Base-by-base conservation (phyloP, 2,797 vertebrate species). In the Sebastes oblongus region DNA sequence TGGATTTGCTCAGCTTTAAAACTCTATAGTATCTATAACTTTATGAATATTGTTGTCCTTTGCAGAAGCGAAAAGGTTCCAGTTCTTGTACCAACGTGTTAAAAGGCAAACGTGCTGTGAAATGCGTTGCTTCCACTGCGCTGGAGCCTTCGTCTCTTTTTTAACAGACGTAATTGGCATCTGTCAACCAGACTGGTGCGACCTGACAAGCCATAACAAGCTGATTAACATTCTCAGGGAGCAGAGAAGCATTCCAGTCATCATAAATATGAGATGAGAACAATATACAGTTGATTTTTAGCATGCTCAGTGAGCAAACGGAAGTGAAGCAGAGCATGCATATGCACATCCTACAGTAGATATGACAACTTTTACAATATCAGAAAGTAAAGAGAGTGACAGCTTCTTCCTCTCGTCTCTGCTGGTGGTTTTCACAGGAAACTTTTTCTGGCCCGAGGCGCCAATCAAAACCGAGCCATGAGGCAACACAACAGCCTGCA, bases 401-500 rank as follows among this genome's bases (percentile, higher is more conserved):
- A 67, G 32, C 20, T 32, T 61, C 55, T 24, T 25, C 8, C 18
- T 68, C 46, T 73, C 34, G 13, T 69, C 68, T 75, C 34, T 56
- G n/a, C 8, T 8, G 50, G 50, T 52, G 50, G 50, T 5, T 52
- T 52, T 52, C 18, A 52, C 8, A 10, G 50, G 0, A 32, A 72
- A 2, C 16, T n/a, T 74, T 74, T 71, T 36, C 13, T 12, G 25
- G 61, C 64, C 74, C 2, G 34, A 73, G n/a, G 78, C 76, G 60
- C 46, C 16, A 42, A 78, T 50, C 69, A 74, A 68, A 42, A 87
- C 67, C 60, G 6, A 69, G 50, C 72, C 84, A 59, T 3, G 42
- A 84, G 86, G 73, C 70, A 46, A 78, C 42, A 77, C 46, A 65
- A 24, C 66, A 64, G 77, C 79, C 74, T n/a, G 32, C 29, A 72